Base-by-base conservation (phyloP, 1,140 invertebrate genomes). In the Dinothrombium tinctorium region DNA sequence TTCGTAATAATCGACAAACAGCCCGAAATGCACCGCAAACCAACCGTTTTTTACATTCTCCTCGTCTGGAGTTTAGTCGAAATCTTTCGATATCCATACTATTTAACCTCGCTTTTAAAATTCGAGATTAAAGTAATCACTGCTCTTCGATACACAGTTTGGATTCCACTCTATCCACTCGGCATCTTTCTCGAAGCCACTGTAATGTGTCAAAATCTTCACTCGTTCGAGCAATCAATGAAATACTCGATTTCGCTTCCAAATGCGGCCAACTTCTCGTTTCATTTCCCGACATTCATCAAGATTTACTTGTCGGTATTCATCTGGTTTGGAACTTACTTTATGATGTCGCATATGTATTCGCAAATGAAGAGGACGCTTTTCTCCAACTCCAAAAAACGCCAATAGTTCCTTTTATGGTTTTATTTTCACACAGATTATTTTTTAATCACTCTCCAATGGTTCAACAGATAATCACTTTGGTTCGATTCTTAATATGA, bases 81-180 rank as follows among this genome's bases (percentile, higher is more conserved):
- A 63, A 51, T 87, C 17, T 62, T 86, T 31, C 70, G 76, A 75
- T 92, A 92, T 64, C 82, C 82, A n/a, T 92, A 76, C 57, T 92
- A 92, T 56, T 73, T 90, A 53, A 5, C 22, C 4, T 21, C 19
- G 5, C 64, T 72, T 0, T 71, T 79, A 53, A 56, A 82, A 4
- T 66, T 80, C 43, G 72, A 80, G 24, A 65, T 68, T 24, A 67
- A 82, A 45, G 64, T 79, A 36, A 54, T 92, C n/a, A 89, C 80
- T 0, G 92, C 83, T 84, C 57, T 90, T 1, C 65, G 86, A 22
- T 92, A 92, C 53, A 79, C 78, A 0, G 66, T 84, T 25, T 94
- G 87, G 87, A 83, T 92, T 43, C 71, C 78, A 0, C 60, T 92
- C 0, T 92, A 90, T 59, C 86, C 86, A 0, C 51, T 87, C 35